Conservation (phyloP, 2,797 vertebrate species). For the Phoeniculus purpureus region DNA sequence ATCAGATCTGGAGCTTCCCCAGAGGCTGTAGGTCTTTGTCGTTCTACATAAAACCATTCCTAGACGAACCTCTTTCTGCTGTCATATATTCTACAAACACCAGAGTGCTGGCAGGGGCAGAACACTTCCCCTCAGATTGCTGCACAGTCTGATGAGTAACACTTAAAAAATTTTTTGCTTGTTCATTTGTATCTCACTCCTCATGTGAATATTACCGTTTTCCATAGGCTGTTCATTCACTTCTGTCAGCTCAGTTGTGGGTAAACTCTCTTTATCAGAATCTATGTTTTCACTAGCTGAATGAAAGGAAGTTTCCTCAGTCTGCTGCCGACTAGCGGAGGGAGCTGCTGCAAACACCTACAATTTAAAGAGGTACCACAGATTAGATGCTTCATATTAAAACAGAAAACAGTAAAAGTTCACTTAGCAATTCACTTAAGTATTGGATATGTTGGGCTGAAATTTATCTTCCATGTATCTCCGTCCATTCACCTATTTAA, state of each 20-base stretch:
- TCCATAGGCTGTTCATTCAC: slow-evolving; percentile 4
- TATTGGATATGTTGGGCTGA: not conserved
- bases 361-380: not conserved
- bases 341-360: slow-evolving; percentile 82
- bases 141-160: slow-evolving; percentile 79
- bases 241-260: not conserved
- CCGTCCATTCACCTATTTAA: not conserved
- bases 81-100: not conserved
- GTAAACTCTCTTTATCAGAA: not conserved
- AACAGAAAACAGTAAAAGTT: not conserved
- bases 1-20: not conserved
- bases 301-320: slow-evolving; percentile 21
- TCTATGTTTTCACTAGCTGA: not conserved
- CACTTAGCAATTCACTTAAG: not conserved
- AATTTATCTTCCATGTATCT: not conserved
- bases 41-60: not conserved
- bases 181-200: slow-evolving; percentile 83
- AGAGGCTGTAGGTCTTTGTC: not conserved
- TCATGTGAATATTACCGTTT: slow-evolving; percentile 45
- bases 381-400: not conserved
- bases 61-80: not conserved
- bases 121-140: slow-evolving; percentile 77
- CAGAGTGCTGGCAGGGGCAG: not conserved
- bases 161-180: slow-evolving; percentile 80
- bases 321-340: slow-evolving; percentile 77